These are phyloP conservation scores for Ypsolopha scabrella DNA, from an alignment of 2,888 invertebrate species.

Conservation along the genomic window DNA sequence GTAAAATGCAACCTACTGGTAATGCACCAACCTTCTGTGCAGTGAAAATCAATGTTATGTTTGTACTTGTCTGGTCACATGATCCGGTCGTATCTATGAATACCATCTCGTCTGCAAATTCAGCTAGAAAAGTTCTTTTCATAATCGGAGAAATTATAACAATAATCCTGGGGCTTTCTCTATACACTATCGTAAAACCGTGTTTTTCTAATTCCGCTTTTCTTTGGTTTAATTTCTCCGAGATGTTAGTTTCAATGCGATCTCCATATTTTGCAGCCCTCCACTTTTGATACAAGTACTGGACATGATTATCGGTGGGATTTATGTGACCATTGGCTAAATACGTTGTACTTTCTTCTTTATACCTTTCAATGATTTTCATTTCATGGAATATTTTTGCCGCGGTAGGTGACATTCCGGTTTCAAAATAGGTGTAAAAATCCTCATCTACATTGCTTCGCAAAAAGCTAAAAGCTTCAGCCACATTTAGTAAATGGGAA, in stretches of 20 bases:
- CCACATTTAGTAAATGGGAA: slow-evolving; percentile 1
- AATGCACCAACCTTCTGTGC: slow-evolving; percentile 7
- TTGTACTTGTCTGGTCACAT: slow-evolving; percentile 6
- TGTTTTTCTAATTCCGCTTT: neutral
- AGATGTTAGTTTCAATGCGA: slow-evolving; percentile 5
- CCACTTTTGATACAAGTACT: slow-evolving; percentile 7
- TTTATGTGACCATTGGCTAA: slow-evolving; percentile 2
- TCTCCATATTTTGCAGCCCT: slow-evolving; percentile 5
- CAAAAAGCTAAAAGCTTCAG: neutral
- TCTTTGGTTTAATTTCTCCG: slow-evolving; percentile 1
- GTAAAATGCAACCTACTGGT: slow-evolving; percentile 7
- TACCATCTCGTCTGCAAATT: slow-evolving; percentile 8
- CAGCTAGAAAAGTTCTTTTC: slow-evolving; percentile 9
- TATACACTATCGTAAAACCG: neutral
- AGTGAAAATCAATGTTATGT: slow-evolving; percentile 5
- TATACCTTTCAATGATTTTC: neutral
- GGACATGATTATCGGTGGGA: slow-evolving; percentile 4
- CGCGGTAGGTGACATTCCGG: slow-evolving; percentile 1
- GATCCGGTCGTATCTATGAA: slow-evolving; percentile 8
- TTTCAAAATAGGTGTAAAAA: slow-evolving; percentile 2
- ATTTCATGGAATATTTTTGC: slow-evolving; percentile 2
- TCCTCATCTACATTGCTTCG: neutral
- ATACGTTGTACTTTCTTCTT: neutral
- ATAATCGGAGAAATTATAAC: slow-evolving; percentile 9
- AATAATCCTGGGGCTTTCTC: slow-evolving; percentile 3